phyloP scores from a whole-genome alignment of 2,797 vertebrate species.

The Hippocampus kuda region DNA sequence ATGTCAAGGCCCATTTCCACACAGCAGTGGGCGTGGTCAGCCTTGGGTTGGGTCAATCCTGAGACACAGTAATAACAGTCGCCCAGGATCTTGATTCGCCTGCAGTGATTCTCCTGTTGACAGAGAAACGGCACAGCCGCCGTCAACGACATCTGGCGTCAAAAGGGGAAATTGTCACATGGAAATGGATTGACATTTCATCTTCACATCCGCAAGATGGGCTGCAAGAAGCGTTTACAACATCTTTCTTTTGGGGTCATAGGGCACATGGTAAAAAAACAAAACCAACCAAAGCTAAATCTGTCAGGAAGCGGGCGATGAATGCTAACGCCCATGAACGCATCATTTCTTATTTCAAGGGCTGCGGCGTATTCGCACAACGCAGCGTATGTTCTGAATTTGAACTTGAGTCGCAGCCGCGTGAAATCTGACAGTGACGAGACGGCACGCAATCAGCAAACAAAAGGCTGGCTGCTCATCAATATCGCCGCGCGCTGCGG shows the following conservation, averaged over 20 bases:
- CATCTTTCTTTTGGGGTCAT: too few relatives aligned
- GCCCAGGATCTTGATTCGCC: slow-evolving; percentile 95
- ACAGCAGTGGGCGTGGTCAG: slow-evolving; percentile 96
- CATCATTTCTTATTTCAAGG: not conserved
- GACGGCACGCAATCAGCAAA: not conserved
- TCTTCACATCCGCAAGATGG: too few relatives aligned
- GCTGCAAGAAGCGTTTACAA: too few relatives aligned
- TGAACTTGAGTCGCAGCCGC: too few relatives aligned
- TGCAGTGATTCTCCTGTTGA: slow-evolving; percentile 91
- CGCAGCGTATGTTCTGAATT: not conserved
- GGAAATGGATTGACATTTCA: too few relatives aligned
- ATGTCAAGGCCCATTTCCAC: slow-evolving; percentile 99
- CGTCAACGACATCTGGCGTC: too few relatives aligned
- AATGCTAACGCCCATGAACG: not conserved
- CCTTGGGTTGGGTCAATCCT: slow-evolving; percentile 91
- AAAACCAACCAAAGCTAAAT: not conserved
- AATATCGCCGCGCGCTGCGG: not conserved
- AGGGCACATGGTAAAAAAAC: not conserved
- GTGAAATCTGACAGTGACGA: not conserved
- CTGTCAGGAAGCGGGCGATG: not conserved
- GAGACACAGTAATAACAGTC: slow-evolving; percentile 99
- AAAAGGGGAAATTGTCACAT: too few relatives aligned
- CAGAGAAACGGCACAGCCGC: not conserved
- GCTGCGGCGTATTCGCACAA: too few relatives aligned
- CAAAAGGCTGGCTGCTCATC: not conserved